Base-by-base conservation (phyloP, 2,113 vertebrate genomes). In the Corythornis cristatus region DNA sequence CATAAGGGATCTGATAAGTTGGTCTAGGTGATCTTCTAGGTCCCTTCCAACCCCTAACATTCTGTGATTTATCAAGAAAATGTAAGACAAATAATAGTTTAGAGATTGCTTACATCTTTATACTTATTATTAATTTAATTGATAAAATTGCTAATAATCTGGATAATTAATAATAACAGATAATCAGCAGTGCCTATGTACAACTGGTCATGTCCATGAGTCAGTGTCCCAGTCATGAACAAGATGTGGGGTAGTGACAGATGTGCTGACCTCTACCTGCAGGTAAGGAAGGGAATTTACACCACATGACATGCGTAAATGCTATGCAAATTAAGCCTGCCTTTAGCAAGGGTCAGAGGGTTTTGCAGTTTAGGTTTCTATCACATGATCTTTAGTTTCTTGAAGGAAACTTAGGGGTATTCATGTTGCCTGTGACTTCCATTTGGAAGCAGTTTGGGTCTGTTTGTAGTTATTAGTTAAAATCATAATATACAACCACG, bases 201-300 rank as follows among this genome's bases (percentile, higher is more conserved):
- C 11, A 78, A 35, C 21, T 54, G 15, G 15, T 83, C 13, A 33
- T 51, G 9, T 54, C 37, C 10, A 17, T 9, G 21, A 62, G 4
- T 31, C 9, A 33, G 82, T 75, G 51, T 67, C 22, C 11, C 43
- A 83, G 4, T 67, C 31, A 45, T 40, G 46, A 78, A 12, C 15
- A 74, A 43, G 35, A 18, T 3, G 0, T 5, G 0, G 2, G 22
- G 1, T 17, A 22, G 13, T 81, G 73, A 15, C 23, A 88, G n/a
- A 6, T 28, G 18, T 58, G 10, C 9, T 75, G 33, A 93, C 3
- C 21, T 83, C 15, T 66, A 67, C 11, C 22, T 75, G 25, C 21
- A 61, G 19, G 9, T 37, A n/a, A 50, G 28, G 12, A 86, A 72
- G 31, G 8, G 3, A 82, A 75, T 56, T 85, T 33, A 31, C 22